Evolutionary conservation across 2,113 vertebrate species (phyloP).

Genomic region (Heterotilapia buettikoferi): DNA sequence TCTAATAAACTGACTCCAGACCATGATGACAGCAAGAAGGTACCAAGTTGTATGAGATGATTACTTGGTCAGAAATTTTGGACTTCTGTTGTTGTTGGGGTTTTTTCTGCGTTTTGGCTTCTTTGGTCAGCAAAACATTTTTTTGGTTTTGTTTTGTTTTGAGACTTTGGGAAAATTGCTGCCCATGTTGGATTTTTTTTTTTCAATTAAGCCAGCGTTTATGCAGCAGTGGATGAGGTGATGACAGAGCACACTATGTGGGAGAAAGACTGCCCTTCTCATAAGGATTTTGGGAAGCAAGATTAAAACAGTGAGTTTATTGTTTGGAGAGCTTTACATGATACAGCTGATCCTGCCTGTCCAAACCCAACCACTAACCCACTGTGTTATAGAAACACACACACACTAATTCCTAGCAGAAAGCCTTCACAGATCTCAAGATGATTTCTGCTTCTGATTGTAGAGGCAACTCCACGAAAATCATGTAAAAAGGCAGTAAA

Average conservation of each 20-base stretch:
- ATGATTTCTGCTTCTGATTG: not conserved
- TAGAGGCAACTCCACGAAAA: not conserved
- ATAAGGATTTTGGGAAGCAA: constrained; percentile 23
- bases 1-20: constrained; percentile 9
- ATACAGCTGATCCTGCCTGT: constrained; percentile 31
- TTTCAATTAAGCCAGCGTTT: constrained; percentile 31
- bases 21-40: not conserved
- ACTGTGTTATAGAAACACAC: not conserved
- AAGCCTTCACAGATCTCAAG: not conserved
- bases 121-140: constrained; percentile 11
- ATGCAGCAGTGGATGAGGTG: constrained; percentile 29
- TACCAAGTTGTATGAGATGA: not conserved
- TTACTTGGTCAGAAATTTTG: not conserved
- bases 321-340: constrained; percentile 44
- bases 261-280: constrained; percentile 16
- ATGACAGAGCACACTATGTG: constrained; percentile 46
- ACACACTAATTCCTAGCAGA: not conserved
- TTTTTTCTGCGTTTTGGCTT: not conserved
- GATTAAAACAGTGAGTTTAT: constrained; percentile 53
- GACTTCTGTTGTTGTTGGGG: not conserved
- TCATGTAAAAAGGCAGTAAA: not conserved
- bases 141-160: not conserved
- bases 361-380: not conserved
- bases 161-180: not conserved
- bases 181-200: constrained; percentile 4